These are phyloP conservation scores for Eublepharis macularius DNA, from an alignment of 2,113 vertebrate genomes.

Conservation along the genomic window DNA sequence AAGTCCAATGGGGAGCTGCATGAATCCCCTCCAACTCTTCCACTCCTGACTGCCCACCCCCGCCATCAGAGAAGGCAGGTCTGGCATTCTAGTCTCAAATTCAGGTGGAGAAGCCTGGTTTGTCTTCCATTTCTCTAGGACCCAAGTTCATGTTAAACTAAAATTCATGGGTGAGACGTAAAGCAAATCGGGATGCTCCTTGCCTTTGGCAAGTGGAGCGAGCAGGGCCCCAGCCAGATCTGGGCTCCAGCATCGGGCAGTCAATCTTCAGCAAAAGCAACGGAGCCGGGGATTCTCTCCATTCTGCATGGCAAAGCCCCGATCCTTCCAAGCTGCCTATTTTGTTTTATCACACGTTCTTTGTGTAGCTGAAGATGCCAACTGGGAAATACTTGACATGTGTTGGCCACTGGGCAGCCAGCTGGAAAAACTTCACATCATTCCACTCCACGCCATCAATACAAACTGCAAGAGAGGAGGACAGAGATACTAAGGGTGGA, in stretches of 20 bases:
- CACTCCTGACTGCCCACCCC: not conserved
- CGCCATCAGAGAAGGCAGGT: constrained; percentile 30
- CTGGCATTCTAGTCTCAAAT: constrained; percentile 34
- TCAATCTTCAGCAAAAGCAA: constrained; percentile 10
- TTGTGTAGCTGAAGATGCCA: constrained; percentile 87
- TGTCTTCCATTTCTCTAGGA: constrained; percentile 26
- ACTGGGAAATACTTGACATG: constrained; percentile 90
- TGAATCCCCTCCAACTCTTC: constrained; percentile 25
- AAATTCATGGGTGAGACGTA: constrained; percentile 29
- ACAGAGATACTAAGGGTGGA: not conserved
- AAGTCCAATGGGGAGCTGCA: constrained; percentile 12
- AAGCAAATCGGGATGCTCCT: constrained; percentile 13
- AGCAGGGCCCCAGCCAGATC: not conserved
- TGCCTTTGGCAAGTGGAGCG: constrained; percentile 16
- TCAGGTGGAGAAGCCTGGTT: not conserved
- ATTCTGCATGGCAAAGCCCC: constrained; percentile 13
- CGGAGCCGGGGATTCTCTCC: not conserved
- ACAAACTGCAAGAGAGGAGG: constrained; percentile 72
- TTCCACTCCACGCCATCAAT: constrained; percentile 92
- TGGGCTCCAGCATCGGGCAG: not conserved
- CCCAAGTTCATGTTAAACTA: constrained; percentile 47
- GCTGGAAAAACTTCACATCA: constrained; percentile 91
- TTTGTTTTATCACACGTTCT: constrained; percentile 70
- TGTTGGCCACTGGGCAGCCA: constrained; percentile 90
- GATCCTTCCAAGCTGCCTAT: not conserved